Conservation (phyloP, 2,113 vertebrate species). For the Poicephalus meyeri region DNA sequence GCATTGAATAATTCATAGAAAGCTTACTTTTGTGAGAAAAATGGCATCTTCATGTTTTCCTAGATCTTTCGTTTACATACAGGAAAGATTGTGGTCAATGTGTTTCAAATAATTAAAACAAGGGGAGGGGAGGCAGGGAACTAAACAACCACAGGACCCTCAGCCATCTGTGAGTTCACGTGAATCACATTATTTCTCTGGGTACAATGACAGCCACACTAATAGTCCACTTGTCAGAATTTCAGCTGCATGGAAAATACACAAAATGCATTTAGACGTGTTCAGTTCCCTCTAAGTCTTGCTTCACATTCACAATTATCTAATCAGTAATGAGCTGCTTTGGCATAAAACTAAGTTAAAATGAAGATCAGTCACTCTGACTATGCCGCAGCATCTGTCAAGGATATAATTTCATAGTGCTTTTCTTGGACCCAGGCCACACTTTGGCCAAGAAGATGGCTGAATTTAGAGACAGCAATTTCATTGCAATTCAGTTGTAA, state of each 20-base stretch:
- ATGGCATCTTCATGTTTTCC: neutral
- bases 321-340: neutral
- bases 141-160: neutral
- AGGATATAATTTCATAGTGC: neutral
- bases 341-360: neutral
- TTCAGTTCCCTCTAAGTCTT: neutral
- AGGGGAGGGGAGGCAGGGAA: neutral
- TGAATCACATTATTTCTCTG: neutral
- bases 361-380: neutral
- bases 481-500: neutral
- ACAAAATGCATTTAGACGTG: neutral
- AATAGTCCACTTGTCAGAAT: neutral
- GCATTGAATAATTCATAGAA: neutral
- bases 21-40: neutral
- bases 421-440: neutral
- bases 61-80: neutral
- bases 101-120: neutral
- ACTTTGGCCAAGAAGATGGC: neutral
- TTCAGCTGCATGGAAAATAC: neutral
- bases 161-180: neutral
- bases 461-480: neutral
- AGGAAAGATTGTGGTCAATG: neutral
- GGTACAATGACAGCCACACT: neutral
- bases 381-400: neutral
- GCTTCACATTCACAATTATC: neutral